Base-by-base conservation (phyloP, 2,113 vertebrate species). In the Carassius gibelio region DNA sequence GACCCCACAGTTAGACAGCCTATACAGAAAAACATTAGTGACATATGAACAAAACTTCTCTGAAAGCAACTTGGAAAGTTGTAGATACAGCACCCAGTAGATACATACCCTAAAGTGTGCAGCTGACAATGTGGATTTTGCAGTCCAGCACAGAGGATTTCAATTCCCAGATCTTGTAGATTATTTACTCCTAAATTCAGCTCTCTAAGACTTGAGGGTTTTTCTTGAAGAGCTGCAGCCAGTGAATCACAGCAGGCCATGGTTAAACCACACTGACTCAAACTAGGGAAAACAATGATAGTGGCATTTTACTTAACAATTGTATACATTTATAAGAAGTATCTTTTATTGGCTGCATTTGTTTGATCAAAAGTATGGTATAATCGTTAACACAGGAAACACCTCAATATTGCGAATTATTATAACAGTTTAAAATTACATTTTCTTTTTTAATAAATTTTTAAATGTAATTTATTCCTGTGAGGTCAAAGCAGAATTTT, bases 181-280 rank as follows among this genome's bases (percentile, higher is more conserved):
- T 88, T 17, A 85, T 88, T 88, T 52, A 62, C 78, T 42, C 87
- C 83, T 75, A 88, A 48, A 36, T 85, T 83, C 64, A 88, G 36
- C 9, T 82, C 83, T 66, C 34, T 82, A 7, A 88, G 84, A 55
- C 79, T 69, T 52, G 87, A 88, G 30, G 48, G 14, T 75, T 64
- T 45, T 64, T 77, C 76, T 14, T 57, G 19, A 68, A 88, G 74
- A 57, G 34, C 6, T 38, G 80, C 26, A 14, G 74, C 80, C 64
- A 88, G 74, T 8, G 61, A 50, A 78, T 34, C 36, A 78, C 87
- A 88, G 21, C 84, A 78, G 80, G 36, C 64, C 17, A n/a, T 38
- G n/a, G 84, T 85, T 64, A 88, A 66, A 59, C 34, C 19, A 66
- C 87, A 88, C 21, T 82, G 72, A n/a, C 81, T 85, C 79, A 88